Evolutionary conservation across 2,888 invertebrate species (phyloP).

Genomic region (Colletes collaris): DNA sequence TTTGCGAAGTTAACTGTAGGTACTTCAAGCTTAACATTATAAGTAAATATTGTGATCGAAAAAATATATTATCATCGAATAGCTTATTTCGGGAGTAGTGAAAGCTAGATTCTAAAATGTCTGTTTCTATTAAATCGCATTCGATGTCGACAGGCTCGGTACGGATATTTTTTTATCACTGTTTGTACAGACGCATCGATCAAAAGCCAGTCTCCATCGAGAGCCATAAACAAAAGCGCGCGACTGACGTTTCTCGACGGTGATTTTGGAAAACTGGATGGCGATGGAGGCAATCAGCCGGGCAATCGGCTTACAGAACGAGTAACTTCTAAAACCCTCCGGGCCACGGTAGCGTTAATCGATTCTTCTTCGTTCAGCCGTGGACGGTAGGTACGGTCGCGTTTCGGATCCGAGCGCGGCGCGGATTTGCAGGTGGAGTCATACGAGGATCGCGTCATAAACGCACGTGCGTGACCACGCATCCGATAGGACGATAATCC

Average conservation of each 20-base stretch:
- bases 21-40: too few species aligned
- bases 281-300: not conserved
- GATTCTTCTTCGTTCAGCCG: constrained; percentile 64
- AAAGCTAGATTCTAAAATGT: too few species aligned
- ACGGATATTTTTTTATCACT: too few species aligned
- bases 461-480: constrained; percentile 76
- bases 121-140: too few species aligned
- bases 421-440: constrained; percentile 75
- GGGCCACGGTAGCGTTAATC: constrained; percentile 48
- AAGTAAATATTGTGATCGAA: too few species aligned
- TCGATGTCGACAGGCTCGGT: too few species aligned
- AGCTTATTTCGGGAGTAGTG: too few species aligned
- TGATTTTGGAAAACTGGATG: constrained; percentile 5
- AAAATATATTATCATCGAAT: too few species aligned
- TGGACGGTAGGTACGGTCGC: constrained; percentile 62
- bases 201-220: constrained; percentile 1
- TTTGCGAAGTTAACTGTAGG: too few species aligned
- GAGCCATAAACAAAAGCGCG: not conserved
- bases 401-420: constrained; percentile 59
- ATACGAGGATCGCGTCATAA: constrained; percentile 67
- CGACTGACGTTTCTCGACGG: not conserved
- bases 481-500: constrained; percentile 75
- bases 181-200: not conserved
- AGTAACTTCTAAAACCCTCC: constrained; percentile 45
- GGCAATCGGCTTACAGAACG: constrained; percentile 49